phyloP scores from a whole-genome alignment of 1,140 invertebrate genomes.

The Pentalonia nigronervosa region DNA sequence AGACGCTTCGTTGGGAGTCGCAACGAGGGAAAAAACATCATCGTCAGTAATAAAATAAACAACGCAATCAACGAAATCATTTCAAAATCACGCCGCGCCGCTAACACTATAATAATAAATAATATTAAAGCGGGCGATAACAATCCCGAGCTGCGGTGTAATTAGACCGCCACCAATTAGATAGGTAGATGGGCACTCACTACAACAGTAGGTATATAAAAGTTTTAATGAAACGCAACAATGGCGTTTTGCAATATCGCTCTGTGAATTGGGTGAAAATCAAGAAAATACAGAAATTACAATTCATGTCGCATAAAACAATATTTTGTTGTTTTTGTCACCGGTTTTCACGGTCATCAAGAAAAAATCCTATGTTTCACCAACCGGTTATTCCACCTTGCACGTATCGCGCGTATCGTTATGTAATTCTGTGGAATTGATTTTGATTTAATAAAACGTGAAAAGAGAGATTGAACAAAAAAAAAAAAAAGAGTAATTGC shows the following conservation, averaged over 20 bases:
- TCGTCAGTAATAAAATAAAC: not conserved
- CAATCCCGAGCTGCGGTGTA: not conserved
- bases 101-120: not conserved
- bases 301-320: not conserved
- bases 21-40: not conserved
- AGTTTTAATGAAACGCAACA: not conserved
- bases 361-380: not conserved
- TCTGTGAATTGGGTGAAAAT: not conserved
- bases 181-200: not conserved
- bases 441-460: slow-evolving; percentile 15
- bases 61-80: not conserved
- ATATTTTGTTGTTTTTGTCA: not conserved
- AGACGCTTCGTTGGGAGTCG: not conserved
- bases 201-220: not conserved
- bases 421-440: slow-evolving; percentile 23
- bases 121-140: not conserved
- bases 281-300: not conserved
- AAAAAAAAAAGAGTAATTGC: not conserved
- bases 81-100: not conserved
- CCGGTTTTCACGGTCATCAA: slow-evolving; percentile 28
- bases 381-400: slow-evolving; percentile 16
- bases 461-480: slow-evolving; percentile 19
- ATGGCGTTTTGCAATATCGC: not conserved
- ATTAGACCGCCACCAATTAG: slow-evolving; percentile 20
- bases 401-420: not conserved